phyloP scores from a whole-genome alignment of 2,888 invertebrate genomes.

The Trissolcus japonicus region DNA sequence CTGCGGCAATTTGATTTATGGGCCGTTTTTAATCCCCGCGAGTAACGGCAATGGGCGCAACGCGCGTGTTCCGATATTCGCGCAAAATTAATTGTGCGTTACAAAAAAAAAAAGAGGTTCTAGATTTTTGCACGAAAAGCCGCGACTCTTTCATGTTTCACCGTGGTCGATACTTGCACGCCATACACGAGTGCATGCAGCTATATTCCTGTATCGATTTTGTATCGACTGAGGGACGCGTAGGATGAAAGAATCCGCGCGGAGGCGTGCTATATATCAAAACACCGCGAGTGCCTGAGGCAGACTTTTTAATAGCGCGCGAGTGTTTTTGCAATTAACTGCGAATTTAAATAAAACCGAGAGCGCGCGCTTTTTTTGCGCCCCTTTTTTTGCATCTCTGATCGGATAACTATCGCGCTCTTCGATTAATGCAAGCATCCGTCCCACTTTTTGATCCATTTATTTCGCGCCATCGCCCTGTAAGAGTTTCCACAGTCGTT shows the following conservation, averaged over 20 bases:
- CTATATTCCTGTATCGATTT: slow-evolving; percentile 46
- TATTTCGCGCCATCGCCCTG: too few species aligned
- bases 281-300: slow-evolving; percentile 27
- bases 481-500: slow-evolving; percentile 36
- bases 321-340: slow-evolving; percentile 27
- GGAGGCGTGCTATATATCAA: slow-evolving; percentile 49
- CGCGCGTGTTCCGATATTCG: slow-evolving; percentile 43
- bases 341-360: slow-evolving; percentile 23
- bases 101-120: too few species aligned
- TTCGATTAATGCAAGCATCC: too few species aligned
- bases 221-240: slow-evolving; percentile 33
- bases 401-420: neutral
- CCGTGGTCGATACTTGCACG: slow-evolving; percentile 2
- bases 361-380: neutral
- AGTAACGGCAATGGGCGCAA: slow-evolving; percentile 61
- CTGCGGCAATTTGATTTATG: slow-evolving; percentile 72
- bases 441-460: neutral
- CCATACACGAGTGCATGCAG: slow-evolving; percentile 15
- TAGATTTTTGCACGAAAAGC: slow-evolving; percentile 1
- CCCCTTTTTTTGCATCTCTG: slow-evolving; percentile 5
- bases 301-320: slow-evolving; percentile 22
- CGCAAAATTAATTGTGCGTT: slow-evolving; percentile 9
- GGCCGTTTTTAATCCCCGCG: slow-evolving; percentile 70
- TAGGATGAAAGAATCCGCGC: slow-evolving; percentile 43
- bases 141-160: slow-evolving; percentile 25